Percentiles rank a stretch among this genome's conserved stretches.
phyloP scores from a whole-genome alignment of 1,140 invertebrate species.

The Tetranychus urticae region DNA sequence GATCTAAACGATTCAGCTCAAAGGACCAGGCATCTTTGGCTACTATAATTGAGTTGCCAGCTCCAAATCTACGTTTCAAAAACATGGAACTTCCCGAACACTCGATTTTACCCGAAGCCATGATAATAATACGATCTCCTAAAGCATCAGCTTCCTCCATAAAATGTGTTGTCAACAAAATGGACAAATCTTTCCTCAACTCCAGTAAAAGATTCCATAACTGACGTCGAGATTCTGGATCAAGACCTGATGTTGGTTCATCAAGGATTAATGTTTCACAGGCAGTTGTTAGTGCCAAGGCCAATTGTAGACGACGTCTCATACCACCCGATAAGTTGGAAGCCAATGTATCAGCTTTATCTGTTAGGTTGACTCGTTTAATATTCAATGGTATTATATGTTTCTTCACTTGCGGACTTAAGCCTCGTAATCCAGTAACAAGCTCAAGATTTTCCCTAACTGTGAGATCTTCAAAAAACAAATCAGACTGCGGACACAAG shows the following conservation, averaged over 20 bases:
- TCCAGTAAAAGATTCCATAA: conserved; percentile 32
- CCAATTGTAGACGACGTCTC: conserved; percentile 59
- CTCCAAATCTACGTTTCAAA: conserved; percentile 25
- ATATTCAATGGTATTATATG: conserved; percentile 21
- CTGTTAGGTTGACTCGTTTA: conserved; percentile 26
- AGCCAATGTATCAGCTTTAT: conserved; percentile 36
- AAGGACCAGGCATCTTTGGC: conserved; percentile 4
- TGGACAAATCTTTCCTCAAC: conserved; percentile 30
- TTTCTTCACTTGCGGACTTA: conserved; percentile 27
- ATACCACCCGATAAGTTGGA: conserved; percentile 59
- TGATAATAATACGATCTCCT: conserved; percentile 31
- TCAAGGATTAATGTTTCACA: conserved; percentile 14
- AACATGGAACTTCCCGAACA: conserved; percentile 28
- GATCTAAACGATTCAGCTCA: neutral
- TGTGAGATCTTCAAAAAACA: conserved; percentile 23
- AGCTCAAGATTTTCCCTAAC: conserved; percentile 13
- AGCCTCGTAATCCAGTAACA: conserved; percentile 29
- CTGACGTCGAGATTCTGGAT: conserved; percentile 29
- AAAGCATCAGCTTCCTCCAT: conserved; percentile 84
- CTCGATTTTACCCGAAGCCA: conserved; percentile 26
- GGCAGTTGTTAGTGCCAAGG: conserved; percentile 49
- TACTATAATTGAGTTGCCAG: conserved; percentile 13
- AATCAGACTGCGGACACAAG: conserved; percentile 54
- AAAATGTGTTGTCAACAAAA: conserved; percentile 82
- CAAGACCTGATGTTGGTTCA: conserved; percentile 23